Evolutionary conservation across 2,888 invertebrate species (phyloP).

Genomic region (Camptogramma bilineatum): DNA sequence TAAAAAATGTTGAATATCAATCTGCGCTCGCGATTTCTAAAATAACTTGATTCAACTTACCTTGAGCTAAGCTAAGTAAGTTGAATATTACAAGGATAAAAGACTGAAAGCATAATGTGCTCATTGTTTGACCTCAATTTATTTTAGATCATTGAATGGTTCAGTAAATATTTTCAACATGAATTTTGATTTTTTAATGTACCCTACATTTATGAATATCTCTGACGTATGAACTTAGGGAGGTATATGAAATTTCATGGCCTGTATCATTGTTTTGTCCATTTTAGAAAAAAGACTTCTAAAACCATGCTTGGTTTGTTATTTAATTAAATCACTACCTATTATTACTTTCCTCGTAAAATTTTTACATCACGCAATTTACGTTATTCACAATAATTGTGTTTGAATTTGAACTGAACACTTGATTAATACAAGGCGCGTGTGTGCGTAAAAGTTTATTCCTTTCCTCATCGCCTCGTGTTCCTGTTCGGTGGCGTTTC

Average conservation of each 20-base stretch:
- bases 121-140: constrained; percentile 55
- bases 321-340: background rate
- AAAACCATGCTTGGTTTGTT: background rate
- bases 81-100: constrained; percentile 61
- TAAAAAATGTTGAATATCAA: background rate
- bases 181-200: background rate
- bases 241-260: too few species aligned
- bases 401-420: constrained; percentile 26
- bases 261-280: background rate
- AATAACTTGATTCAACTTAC: constrained; percentile 47
- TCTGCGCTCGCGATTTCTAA: constrained; percentile 41
- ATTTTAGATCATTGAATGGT: constrained; percentile 32
- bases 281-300: background rate
- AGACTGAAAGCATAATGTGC: constrained; percentile 55
- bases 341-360: constrained; percentile 19
- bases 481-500: constrained; percentile 77
- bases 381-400: constrained; percentile 28
- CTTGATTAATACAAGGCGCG: constrained; percentile 30
- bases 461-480: constrained; percentile 70
- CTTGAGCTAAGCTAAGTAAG: constrained; percentile 49
- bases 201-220: background rate
- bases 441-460: constrained; percentile 58
- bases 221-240: too few species aligned
- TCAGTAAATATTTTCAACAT: constrained; percentile 14
- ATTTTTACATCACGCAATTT: constrained; percentile 24